These are phyloP conservation scores for Apamea anceps DNA, from an alignment of 2,888 invertebrate genomes.

Conservation along the genomic window DNA sequence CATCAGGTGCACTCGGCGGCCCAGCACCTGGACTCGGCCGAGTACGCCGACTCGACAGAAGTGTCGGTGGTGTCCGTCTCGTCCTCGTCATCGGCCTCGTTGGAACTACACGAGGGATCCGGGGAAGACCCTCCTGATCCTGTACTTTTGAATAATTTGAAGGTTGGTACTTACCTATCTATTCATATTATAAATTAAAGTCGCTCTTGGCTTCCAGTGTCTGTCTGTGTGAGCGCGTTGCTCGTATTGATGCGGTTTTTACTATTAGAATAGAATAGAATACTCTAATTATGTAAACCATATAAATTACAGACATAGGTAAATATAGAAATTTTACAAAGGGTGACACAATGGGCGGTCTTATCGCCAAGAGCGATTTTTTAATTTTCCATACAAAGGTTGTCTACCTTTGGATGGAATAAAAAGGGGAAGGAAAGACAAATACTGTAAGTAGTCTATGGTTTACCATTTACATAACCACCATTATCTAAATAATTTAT, in stretches of 20 bases:
- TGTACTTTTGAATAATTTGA: constrained; percentile 66
- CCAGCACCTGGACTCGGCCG: constrained; percentile 78
- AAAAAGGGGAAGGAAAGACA: too few relatives aligned
- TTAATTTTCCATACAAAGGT: too few relatives aligned
- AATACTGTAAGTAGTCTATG: too few relatives aligned
- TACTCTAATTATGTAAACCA: too few relatives aligned
- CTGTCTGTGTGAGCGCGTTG: not conserved
- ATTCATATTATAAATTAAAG: too few relatives aligned
- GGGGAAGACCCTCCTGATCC: constrained; percentile 86
- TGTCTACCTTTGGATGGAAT: too few relatives aligned
- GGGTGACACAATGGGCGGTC: too few relatives aligned
- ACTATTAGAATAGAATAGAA: not conserved
- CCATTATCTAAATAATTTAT: too few relatives aligned
- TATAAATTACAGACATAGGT: too few relatives aligned
- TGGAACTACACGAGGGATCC: constrained; percentile 83
- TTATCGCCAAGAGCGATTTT: too few relatives aligned
- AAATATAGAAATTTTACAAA: too few relatives aligned
- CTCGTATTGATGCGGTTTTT: not conserved
- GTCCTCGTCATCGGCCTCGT: constrained; percentile 77
- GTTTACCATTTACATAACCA: too few relatives aligned
- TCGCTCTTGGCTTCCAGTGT: not conserved
- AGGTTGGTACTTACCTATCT: constrained; percentile 68
- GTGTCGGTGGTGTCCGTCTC: constrained; percentile 76
- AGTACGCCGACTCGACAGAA: constrained; percentile 82
- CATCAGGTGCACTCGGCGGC: constrained; percentile 75